Evolutionary conservation across 2,888 invertebrate species (phyloP), one percentile per base, ranked within the genome.

Genomic region (Orthosia cruda): DNA sequence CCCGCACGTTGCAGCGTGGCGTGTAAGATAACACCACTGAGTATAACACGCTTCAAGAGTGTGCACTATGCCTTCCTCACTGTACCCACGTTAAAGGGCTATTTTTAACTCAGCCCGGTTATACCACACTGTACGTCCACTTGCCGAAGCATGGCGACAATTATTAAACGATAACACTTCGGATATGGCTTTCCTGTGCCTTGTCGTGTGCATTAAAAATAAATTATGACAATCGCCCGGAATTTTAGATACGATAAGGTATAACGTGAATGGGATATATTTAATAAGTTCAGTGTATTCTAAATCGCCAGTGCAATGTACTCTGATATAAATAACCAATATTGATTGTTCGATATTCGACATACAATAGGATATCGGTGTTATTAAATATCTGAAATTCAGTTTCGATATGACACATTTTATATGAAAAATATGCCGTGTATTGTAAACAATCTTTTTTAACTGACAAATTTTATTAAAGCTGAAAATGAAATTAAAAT

Each of bases 11-110:
- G 79, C 69, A 74, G 74, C 74, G 47, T 86, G 84, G 86, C 89
- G 86, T 88, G 87, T 80, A 85, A 91, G 91, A 92, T 92, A 92
- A 90, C 87, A 70, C 83, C 57, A 55, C 68, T 5, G 65, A 77
- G 50, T 64, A 40, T 55, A 67, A 71, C 71, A 85, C 88, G 83
- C 74, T 81, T 80, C 77, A 82, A 85, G 81, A 81, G 84, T 81
- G 76, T 79, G 75, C 65, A 70, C 74, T 82, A 74, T 76, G 75
- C 73, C 69, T 77, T 77, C 57, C 59, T 66, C 58, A 66, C 71
- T 73, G 61, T 65, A 71, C 55, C 32, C 49, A 70, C 15, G 49
- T 62, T 64, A 77, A 58, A 77, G 47, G 65, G 81, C 45, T 84
- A 84, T 87, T 87, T 87, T 86, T 87, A 87, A 87, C 74, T 80